Conservation (phyloP, 2,888 invertebrate genomes). For the Lepidocyrtinus sp. region DNA sequence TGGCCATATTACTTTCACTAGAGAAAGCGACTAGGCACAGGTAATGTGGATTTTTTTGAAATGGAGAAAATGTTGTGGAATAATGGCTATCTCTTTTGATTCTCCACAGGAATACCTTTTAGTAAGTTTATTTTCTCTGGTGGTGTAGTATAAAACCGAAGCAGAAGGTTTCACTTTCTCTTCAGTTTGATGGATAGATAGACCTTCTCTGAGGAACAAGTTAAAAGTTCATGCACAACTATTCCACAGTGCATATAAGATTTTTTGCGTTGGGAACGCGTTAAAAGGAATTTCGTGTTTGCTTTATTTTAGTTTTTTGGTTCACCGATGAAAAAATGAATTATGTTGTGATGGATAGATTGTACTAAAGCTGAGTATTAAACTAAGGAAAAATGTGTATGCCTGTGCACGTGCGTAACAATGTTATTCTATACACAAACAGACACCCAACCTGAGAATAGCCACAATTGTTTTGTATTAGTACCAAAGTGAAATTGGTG, state of each 20-base stretch:
- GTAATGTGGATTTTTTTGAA: conserved; percentile 16
- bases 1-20: not conserved
- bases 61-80: conserved; percentile 14
- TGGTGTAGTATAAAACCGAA: not conserved
- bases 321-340: conserved; percentile 39
- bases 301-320: conserved; percentile 36
- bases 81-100: conserved; percentile 39
- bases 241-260: conserved; percentile 12
- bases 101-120: conserved; percentile 47
- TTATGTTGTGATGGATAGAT: conserved; percentile 29
- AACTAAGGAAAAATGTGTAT: not conserved
- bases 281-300: conserved; percentile 54
- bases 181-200: not conserved
- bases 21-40: conserved; percentile 13
- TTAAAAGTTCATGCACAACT: conserved; percentile 21
- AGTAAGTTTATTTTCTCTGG: conserved; percentile 8
- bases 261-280: conserved; percentile 26
- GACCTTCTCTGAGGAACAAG: not conserved
- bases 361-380: not conserved
- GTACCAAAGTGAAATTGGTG: not conserved
- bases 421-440: too few species aligned
- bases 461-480: not conserved
- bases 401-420: not conserved
- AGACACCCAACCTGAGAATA: too few species aligned
- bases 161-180: not conserved